These are phyloP conservation scores for Thecocarcelia acutangulata DNA, from an alignment of 2,888 invertebrate species.

Conservation along the genomic window DNA sequence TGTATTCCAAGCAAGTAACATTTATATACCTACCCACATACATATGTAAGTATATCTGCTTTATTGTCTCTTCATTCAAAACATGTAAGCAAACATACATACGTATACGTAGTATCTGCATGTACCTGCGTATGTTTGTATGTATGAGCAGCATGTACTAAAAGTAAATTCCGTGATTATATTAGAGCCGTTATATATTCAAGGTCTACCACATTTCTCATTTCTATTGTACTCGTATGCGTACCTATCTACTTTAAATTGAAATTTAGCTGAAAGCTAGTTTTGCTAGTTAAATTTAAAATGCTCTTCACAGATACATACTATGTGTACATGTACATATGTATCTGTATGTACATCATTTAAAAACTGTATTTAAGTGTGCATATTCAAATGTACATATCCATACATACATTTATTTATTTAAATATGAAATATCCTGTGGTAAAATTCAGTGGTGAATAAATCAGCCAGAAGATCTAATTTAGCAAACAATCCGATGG, in stretches of 20 bases:
- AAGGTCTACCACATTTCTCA: slow-evolving; percentile 70
- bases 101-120: background rate
- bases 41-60: slow-evolving; percentile 11
- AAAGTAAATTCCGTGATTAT: slow-evolving; percentile 52
- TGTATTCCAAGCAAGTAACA: slow-evolving; percentile 12
- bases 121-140: background rate
- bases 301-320: no score
- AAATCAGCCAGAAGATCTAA: no score
- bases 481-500: no score
- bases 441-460: no score
- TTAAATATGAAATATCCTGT: no score
- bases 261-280: slow-evolving; percentile 33
- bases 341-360: no score
- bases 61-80: slow-evolving; percentile 21
- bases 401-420: no score
- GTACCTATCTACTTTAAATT: background rate
- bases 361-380: no score
- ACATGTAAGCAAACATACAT: background rate
- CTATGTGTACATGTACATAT: no score
- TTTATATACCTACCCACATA: no score
- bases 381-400: no score
- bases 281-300: background rate
- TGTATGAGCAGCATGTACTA: slow-evolving; percentile 49
- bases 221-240: slow-evolving; percentile 27
- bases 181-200: slow-evolving; percentile 72